Evolutionary conservation across 2,797 vertebrate species (phyloP).

Genomic region (Myotis daubentonii): DNA sequence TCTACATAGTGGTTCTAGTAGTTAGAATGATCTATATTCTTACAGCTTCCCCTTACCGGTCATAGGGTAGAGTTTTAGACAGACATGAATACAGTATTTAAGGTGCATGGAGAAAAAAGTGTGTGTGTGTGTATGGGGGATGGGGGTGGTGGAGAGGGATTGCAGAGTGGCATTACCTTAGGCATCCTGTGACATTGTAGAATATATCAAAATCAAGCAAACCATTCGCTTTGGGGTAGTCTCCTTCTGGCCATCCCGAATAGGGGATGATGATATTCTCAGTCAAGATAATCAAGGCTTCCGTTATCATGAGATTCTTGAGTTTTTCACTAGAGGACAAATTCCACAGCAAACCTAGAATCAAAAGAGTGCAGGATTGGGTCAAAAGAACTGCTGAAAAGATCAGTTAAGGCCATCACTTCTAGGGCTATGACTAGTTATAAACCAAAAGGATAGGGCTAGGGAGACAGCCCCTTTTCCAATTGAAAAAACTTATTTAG

Average conservation of each 20-base stretch:
- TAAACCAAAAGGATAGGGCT: fast-evolving
- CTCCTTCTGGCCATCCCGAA: constrained; percentile 93
- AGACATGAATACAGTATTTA: background rate
- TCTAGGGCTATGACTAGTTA: background rate
- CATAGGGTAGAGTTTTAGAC: background rate
- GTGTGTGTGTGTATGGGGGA: background rate
- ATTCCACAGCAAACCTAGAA: constrained; percentile 96
- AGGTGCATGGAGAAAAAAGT: background rate
- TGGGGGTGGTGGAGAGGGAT: background rate
- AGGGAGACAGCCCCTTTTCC: background rate
- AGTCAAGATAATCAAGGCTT: constrained; percentile 88
- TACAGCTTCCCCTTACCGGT: background rate
- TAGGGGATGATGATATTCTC: constrained; percentile 91
- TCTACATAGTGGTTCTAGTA: background rate
- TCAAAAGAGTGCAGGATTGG: background rate
- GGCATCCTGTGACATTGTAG: constrained; percentile 93
- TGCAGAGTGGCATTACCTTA: constrained; percentile 87
- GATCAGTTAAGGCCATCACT: background rate
- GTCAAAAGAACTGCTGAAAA: background rate
- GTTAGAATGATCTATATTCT: background rate
- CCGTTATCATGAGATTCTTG: constrained; percentile 89
- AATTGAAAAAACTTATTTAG: background rate
- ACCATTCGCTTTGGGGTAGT: constrained; percentile 93
- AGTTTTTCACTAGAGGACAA: constrained; percentile 95
- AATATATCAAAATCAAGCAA: constrained; percentile 91